phyloP scores from a whole-genome alignment of 2,113 vertebrate genomes.

The Notiomystis cincta region DNA sequence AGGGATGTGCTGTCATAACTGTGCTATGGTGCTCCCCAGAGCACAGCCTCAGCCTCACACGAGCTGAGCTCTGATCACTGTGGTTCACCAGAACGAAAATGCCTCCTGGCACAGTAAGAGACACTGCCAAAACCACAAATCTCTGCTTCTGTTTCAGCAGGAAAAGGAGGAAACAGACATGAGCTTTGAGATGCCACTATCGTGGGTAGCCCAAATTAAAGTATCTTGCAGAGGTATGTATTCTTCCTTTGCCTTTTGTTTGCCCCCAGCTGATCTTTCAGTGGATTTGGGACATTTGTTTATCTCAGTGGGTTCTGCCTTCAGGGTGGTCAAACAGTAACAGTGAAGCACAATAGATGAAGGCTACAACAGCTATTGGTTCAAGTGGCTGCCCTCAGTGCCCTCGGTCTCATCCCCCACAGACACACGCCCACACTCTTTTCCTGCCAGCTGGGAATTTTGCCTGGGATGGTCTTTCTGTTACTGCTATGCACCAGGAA shows the following conservation, averaged over 20 bases:
- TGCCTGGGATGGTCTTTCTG: neutral
- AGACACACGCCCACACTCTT: neutral
- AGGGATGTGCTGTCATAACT: neutral
- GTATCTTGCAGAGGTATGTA: slow-evolving; percentile 77
- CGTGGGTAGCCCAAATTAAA: slow-evolving; percentile 80
- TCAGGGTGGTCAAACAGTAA: neutral
- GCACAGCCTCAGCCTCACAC: rapidly evolving
- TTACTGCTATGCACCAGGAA: neutral
- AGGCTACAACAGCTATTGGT: neutral
- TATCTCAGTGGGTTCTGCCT: neutral
- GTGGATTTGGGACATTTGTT: neutral
- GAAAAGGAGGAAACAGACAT: slow-evolving; percentile 46
- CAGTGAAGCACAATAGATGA: neutral
- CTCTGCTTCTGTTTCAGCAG: slow-evolving; percentile 50
- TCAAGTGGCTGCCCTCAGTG: neutral
- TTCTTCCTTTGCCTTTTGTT: neutral
- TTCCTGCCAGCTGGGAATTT: neutral
- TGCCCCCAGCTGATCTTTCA: neutral
- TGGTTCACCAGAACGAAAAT: neutral
- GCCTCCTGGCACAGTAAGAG: neutral
- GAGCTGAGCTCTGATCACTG: neutral
- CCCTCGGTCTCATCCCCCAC: neutral
- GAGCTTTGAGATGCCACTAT: slow-evolving; percentile 80
- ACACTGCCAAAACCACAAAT: neutral
- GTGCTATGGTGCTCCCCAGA: neutral